Evolutionary conservation across 2,113 vertebrate genomes (phyloP).

Genomic region (Cavia porcellus): DNA sequence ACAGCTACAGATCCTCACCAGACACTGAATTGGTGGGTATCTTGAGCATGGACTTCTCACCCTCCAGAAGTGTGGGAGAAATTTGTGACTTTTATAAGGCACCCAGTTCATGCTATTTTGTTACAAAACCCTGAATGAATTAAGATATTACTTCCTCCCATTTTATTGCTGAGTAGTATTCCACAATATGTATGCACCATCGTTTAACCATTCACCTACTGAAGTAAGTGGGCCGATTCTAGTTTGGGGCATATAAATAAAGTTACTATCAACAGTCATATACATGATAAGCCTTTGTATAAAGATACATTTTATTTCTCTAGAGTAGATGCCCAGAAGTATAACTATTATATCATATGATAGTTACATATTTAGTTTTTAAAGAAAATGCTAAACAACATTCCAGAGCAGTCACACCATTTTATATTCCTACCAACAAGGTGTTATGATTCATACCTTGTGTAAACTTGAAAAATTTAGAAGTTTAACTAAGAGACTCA

Average conservation of each 20-base stretch:
- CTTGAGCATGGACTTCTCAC: neutral
- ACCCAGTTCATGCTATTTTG: neutral
- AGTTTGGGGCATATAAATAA: neutral
- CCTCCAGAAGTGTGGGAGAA: neutral
- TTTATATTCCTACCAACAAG: neutral
- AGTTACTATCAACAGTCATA: neutral
- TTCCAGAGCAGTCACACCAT: neutral
- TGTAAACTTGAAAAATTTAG: too few species aligned
- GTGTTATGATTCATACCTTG: too few species aligned
- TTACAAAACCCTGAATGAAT: neutral
- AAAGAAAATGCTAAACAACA: neutral
- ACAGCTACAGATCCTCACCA: neutral
- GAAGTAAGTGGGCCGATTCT: neutral
- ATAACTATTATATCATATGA: neutral
- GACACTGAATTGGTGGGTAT: neutral
- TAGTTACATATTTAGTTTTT: constrained; percentile 12
- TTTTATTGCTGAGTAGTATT: neutral
- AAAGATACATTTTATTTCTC: constrained; percentile 26
- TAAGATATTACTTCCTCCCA: neutral
- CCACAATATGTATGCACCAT: neutral
- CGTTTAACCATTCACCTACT: neutral
- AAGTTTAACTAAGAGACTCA: too few species aligned
- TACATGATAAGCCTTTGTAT: neutral
- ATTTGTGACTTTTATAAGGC: neutral
- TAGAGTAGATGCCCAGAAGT: constrained; percentile 15